Percentiles rank a stretch among this genome's conserved stretches.
Evolutionary conservation across 2,888 invertebrate genomes (phyloP).

Genomic region (Mythimna loreyi): DNA sequence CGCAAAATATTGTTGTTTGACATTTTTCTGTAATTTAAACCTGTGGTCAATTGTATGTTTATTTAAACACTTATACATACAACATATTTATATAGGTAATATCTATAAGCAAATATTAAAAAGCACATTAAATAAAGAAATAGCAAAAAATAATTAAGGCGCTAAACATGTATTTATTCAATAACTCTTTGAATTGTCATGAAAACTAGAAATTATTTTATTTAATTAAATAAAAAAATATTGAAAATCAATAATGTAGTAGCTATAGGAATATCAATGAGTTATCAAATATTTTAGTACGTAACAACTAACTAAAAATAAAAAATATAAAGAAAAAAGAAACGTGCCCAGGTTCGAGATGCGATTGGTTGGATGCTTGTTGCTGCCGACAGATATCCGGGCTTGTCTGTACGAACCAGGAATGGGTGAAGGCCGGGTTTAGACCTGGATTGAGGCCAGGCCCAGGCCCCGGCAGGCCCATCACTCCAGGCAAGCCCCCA

Average conservation of each 20-base stretch:
- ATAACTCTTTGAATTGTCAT: slow-evolving; percentile 42
- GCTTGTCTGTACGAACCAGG: slow-evolving; percentile 97
- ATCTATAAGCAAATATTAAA: slow-evolving; percentile 71
- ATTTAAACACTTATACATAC: slow-evolving; percentile 52
- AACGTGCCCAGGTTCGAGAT: slow-evolving; percentile 98
- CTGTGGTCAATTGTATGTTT: slow-evolving; percentile 4
- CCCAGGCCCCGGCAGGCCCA: slow-evolving; percentile 91
- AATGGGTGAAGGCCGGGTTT: slow-evolving; percentile 96
- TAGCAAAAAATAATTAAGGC: slow-evolving; percentile 68
- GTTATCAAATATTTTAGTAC: slow-evolving; percentile 61
- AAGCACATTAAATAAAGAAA: slow-evolving; percentile 73
- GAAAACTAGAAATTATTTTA: not conserved
- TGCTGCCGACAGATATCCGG: slow-evolving; percentile 98
- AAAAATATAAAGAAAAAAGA: slow-evolving; percentile 90
- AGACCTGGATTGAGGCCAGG: slow-evolving; percentile 88
- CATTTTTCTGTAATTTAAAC: slow-evolving; percentile 11
- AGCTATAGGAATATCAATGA: slow-evolving; percentile 55
- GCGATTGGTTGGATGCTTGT: slow-evolving; percentile 93
- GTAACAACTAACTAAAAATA: slow-evolving; percentile 80
- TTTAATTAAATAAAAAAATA: too few species aligned
- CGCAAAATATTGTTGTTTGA: slow-evolving; percentile 33
- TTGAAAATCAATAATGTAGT: not conserved
- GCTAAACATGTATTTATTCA: slow-evolving; percentile 49
- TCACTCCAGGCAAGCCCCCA: slow-evolving; percentile 89
- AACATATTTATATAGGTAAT: slow-evolving; percentile 53